Percentiles rank a stretch among this genome's conserved stretches.
Evolutionary conservation across 2,797 vertebrate genomes (phyloP).

Genomic region (Acanthopagrus latus): DNA sequence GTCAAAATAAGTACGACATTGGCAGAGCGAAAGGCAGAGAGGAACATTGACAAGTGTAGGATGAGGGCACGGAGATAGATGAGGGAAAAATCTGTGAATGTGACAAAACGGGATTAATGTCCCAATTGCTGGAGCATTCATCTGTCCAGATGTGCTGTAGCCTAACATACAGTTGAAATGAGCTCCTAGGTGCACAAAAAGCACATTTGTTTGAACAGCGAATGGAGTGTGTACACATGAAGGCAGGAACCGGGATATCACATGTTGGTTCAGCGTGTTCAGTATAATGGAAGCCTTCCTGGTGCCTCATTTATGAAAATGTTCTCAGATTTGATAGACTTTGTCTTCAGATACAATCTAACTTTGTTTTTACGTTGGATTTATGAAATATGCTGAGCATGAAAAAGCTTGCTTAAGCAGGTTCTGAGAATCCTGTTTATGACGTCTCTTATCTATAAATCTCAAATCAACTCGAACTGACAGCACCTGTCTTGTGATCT

Average conservation of each 20-base stretch:
- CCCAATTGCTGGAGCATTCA: constrained; percentile 23
- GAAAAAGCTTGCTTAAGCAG: too few relatives aligned
- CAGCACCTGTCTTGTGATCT: not conserved
- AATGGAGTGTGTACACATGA: constrained; percentile 2
- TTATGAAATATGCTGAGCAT: too few relatives aligned
- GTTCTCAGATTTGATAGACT: too few relatives aligned
- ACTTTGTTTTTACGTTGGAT: too few relatives aligned
- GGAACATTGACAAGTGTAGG: constrained; percentile 59
- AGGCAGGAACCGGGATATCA: not conserved
- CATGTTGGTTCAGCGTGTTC: constrained; percentile 35
- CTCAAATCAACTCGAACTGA: too few relatives aligned
- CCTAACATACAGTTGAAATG: constrained; percentile 9
- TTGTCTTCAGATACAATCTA: too few relatives aligned
- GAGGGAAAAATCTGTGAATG: constrained; percentile 47
- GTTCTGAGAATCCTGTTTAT: too few relatives aligned
- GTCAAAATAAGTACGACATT: constrained; percentile 77
- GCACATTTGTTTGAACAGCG: constrained; percentile 12
- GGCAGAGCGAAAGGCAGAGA: constrained; percentile 65
- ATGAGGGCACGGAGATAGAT: constrained; percentile 39
- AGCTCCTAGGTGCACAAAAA: constrained; percentile 13
- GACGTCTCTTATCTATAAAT: too few relatives aligned
- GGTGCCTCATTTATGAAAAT: not conserved
- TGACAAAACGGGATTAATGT: constrained; percentile 60
- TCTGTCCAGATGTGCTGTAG: constrained; percentile 27
- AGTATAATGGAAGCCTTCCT: not conserved